Evolutionary conservation across 2,888 invertebrate genomes (phyloP).

Genomic region (Dynastes maya): DNA sequence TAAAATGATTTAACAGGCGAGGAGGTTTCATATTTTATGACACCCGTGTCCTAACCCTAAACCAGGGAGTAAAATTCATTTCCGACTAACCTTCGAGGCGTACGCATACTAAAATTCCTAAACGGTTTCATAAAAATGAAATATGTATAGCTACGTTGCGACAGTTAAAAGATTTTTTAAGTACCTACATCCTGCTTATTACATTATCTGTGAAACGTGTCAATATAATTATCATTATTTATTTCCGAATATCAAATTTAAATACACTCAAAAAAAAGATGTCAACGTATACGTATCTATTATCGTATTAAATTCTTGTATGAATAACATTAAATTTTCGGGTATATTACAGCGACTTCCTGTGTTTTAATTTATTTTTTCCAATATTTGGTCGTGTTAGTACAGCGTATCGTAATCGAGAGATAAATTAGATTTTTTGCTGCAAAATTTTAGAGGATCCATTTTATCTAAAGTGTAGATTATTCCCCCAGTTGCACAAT

Average conservation of each 20-base stretch:
- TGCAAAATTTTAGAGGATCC: too few relatives aligned
- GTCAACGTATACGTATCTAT: neutral
- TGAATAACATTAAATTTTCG: neutral
- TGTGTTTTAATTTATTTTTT: neutral
- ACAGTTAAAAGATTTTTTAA: constrained; percentile 24
- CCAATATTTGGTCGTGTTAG: too few relatives aligned
- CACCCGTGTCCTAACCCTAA: constrained; percentile 12
- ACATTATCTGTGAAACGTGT: constrained; percentile 19
- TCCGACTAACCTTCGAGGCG: constrained; percentile 13
- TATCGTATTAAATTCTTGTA: neutral
- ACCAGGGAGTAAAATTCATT: constrained; percentile 4
- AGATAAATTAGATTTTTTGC: too few relatives aligned
- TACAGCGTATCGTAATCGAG: too few relatives aligned
- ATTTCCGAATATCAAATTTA: constrained; percentile 30
- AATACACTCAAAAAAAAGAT: neutral
- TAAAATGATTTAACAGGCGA: constrained; percentile 28
- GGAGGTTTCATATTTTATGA: constrained; percentile 31
- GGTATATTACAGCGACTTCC: neutral
- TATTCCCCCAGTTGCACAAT: too few relatives aligned
- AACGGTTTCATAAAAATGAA: constrained; percentile 11
- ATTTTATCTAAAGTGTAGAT: too few relatives aligned
- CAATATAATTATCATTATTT: constrained; percentile 34
- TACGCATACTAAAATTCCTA: neutral
- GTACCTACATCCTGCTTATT: constrained; percentile 19
- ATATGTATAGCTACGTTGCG: constrained; percentile 12